phyloP scores from a whole-genome alignment of 1,140 invertebrate species.

The Drosophila pruinosa region DNA sequence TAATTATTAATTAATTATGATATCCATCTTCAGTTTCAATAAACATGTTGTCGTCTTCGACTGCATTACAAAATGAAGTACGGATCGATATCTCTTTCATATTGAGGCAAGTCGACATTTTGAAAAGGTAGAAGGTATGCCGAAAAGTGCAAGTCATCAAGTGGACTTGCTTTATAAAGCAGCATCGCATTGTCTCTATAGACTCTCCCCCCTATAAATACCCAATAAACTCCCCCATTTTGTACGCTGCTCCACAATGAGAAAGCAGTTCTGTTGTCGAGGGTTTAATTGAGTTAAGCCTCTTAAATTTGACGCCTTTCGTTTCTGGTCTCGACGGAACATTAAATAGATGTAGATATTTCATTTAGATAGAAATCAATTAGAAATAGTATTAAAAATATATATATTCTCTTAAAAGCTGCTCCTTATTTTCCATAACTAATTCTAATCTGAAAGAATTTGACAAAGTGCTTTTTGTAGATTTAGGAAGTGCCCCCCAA shows the following conservation, averaged over 20 bases:
- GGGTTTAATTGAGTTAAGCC: slow-evolving; percentile 36
- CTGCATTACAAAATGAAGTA: too few species aligned
- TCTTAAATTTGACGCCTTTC: slow-evolving; percentile 24
- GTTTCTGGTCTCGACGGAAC: slow-evolving; percentile 8
- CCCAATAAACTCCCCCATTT: slow-evolving; percentile 26
- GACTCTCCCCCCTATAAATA: neutral
- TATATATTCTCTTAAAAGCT: neutral
- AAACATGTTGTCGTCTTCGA: too few species aligned
- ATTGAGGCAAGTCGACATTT: slow-evolving; percentile 7
- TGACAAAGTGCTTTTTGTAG: neutral
- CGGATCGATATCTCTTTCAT: neutral
- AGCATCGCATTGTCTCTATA: neutral
- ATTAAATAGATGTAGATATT: neutral
- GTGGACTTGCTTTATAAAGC: neutral
- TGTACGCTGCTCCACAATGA: slow-evolving; percentile 7
- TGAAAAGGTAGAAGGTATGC: neutral
- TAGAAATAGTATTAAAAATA: too few species aligned
- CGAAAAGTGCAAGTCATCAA: neutral
- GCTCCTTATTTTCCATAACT: too few species aligned
- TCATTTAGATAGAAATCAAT: neutral
- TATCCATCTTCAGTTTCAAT: too few species aligned
- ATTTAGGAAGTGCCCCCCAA: neutral
- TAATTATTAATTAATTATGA: too few species aligned
- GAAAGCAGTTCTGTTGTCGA: neutral
- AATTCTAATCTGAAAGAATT: neutral